Evolutionary conservation across 2,888 invertebrate genomes (phyloP), one percentile per base, ranked within the genome.

Genomic region (Mythimna loreyi): DNA sequence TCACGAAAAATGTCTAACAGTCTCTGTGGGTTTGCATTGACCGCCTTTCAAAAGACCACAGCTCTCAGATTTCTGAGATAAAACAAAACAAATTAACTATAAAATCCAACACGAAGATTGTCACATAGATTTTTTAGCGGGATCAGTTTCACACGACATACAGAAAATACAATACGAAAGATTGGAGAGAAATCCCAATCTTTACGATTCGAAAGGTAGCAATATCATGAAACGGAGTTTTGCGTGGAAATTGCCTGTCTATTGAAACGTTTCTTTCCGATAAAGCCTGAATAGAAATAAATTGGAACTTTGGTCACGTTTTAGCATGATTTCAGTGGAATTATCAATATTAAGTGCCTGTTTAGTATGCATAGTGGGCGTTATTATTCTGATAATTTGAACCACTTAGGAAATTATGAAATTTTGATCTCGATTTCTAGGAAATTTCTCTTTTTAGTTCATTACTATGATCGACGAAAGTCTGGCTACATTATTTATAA

Each of bases 281-380:
- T 69, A 65, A 62, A 21, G 21, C 13, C 11, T 62, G 30, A 52
- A 67, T 49, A 72, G 50, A 47, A 65, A 57, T 66, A 57, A 69
- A 74, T 77, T 65, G 43, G 40, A 56, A 79, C 16, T 75, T 53
- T 47, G 52, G 53, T 70, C 71, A 75, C 75, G 75, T 75, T 61
- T 30, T 28, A 75, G 33, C 49, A 61, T 58, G 21, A 78, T 59
- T 67, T 57, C 11, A n/a, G 53, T 52, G 19, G 53, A 60, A 63
- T 63, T 52, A 78, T 63, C 78, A 50, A 72, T 66, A 58, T 49
- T 23, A 57, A 72, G 55, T 56, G 52, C 25, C 25, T 45, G 8
- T 30, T 75, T 66, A 57, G 16, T 71, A 76, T 75, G 72, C 77
- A 45, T 50, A 43, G 57, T 45, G 49, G 33, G 21, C 16, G 11